These are phyloP conservation scores for Asarcornis scutulata DNA, from an alignment of 2,113 vertebrate genomes.

Conservation along the genomic window DNA sequence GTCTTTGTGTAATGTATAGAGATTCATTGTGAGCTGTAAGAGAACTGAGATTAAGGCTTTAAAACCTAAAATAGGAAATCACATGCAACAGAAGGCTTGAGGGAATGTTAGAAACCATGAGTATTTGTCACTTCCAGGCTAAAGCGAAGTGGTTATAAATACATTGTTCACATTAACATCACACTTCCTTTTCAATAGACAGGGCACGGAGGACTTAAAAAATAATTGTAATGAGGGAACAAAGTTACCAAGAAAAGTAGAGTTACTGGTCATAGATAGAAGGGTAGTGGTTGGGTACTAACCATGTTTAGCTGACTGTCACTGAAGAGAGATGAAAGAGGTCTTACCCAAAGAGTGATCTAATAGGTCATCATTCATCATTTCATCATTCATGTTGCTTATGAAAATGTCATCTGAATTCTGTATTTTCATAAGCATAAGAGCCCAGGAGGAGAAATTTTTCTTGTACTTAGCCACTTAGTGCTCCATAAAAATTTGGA, in stretches of 20 bases:
- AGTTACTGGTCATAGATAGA: not conserved
- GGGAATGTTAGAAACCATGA: slow-evolving; percentile 46
- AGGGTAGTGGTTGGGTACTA: not conserved
- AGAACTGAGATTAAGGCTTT: slow-evolving; percentile 35
- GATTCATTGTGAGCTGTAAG: slow-evolving; percentile 12
- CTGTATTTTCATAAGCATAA: not conserved
- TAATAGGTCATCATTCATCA: not conserved
- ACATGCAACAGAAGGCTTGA: slow-evolving; percentile 7
- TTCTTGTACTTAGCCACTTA: not conserved
- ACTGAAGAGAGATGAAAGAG: not conserved
- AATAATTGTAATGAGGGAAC: not conserved
- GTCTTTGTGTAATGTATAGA: not conserved
- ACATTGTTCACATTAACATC: not conserved
- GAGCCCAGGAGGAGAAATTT: not conserved
- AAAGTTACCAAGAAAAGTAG: not conserved
- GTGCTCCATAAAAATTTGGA: not conserved
- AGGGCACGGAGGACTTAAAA: not conserved
- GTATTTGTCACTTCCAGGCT: slow-evolving; percentile 54
- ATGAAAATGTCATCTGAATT: not conserved
- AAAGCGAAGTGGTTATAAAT: slow-evolving; percentile 44
- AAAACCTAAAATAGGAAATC: slow-evolving; percentile 44
- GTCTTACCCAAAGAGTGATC: not conserved
- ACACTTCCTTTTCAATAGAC: not conserved
- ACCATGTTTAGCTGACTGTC: not conserved
- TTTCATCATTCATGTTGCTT: no score